Percentiles rank a stretch among this genome's conserved stretches.
Conservation (phyloP, 2,888 invertebrate genomes). For the Sinotaia quadrata region DNA sequence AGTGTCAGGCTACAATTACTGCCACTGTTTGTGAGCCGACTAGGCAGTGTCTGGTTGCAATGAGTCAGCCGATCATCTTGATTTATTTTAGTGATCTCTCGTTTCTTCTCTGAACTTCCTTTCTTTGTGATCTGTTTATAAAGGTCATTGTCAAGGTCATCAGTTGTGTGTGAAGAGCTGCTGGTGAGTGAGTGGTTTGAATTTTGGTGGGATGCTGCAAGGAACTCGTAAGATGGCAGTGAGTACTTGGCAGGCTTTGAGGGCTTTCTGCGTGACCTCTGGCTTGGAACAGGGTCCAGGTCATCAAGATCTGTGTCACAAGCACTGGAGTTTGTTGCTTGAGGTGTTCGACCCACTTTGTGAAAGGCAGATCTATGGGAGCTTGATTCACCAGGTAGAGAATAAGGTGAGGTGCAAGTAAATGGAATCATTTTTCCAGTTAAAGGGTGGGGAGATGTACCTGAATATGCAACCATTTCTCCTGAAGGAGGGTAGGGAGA, state of each 20-base stretch:
- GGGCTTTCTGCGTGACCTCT: not conserved
- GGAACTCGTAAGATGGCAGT: slow-evolving; percentile 50
- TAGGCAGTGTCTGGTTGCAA: too few species aligned
- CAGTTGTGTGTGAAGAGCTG: slow-evolving; percentile 22
- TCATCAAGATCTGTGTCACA: slow-evolving; percentile 40
- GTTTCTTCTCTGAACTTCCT: too few species aligned
- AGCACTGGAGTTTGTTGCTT: not conserved
- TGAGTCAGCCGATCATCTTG: too few species aligned
- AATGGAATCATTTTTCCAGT: not conserved
- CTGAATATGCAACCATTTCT: not conserved
- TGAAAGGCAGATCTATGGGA: slow-evolving; percentile 20
- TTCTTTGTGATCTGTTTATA: slow-evolving; percentile 30
- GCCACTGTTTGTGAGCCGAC: too few species aligned
- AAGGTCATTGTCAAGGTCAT: slow-evolving; percentile 15
- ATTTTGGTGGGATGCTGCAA: slow-evolving; percentile 46
- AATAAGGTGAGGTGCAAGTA: not conserved
- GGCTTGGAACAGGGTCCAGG: slow-evolving; percentile 18
- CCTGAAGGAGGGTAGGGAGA: not conserved
- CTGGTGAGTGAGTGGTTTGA: slow-evolving; percentile 41
- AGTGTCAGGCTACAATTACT: not conserved
- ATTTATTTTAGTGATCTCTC: too few species aligned
- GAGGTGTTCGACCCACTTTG: slow-evolving; percentile 8
- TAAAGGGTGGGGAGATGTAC: not conserved
- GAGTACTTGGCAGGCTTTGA: slow-evolving; percentile 50
- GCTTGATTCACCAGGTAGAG: not conserved